Percentiles rank a stretch among this genome's conserved stretches.
phyloP scores from a whole-genome alignment of 1,140 invertebrate species.

The Trichomalopsis sarcophagae region DNA sequence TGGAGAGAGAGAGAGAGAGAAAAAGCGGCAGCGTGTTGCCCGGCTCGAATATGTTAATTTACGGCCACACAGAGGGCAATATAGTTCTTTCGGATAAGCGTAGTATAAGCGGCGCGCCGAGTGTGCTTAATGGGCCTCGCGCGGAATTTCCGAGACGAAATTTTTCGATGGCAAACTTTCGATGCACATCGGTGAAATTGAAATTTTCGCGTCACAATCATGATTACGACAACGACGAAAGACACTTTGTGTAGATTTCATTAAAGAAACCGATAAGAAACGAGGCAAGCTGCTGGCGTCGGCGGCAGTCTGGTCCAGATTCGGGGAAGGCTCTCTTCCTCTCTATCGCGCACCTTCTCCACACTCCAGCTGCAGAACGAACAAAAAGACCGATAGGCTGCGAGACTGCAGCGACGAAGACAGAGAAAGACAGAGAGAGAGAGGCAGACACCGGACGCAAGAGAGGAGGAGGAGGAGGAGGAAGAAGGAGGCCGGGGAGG shows the following conservation, averaged over 20 bases:
- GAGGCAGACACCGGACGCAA: background rate
- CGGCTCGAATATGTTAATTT: conserved; percentile 50
- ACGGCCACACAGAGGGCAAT: conserved; percentile 45
- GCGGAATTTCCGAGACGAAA: background rate
- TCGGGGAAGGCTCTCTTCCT: conserved; percentile 36
- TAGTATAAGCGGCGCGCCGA: background rate
- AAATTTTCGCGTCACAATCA: no score
- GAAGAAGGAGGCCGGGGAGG: background rate
- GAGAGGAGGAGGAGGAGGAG: background rate
- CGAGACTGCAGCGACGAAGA: background rate
- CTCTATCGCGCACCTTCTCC: background rate
- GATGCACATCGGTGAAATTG: no score
- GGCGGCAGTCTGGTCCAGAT: conserved; percentile 25
- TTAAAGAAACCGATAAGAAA: conserved; percentile 50
- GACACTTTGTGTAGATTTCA: conserved; percentile 41
- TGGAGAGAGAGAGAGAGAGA: background rate
- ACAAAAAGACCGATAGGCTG: background rate
- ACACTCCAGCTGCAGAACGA: background rate
- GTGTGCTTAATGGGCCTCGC: background rate
- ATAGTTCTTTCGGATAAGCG: background rate
- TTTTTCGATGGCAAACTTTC: background rate
- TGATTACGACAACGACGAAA: no score
- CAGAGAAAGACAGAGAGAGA: background rate
- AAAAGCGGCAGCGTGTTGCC: conserved; percentile 3
- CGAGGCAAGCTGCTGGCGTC: background rate